Base-by-base conservation (phyloP, 2,797 vertebrate genomes). In the Pantherophis alleghaniensis region DNA sequence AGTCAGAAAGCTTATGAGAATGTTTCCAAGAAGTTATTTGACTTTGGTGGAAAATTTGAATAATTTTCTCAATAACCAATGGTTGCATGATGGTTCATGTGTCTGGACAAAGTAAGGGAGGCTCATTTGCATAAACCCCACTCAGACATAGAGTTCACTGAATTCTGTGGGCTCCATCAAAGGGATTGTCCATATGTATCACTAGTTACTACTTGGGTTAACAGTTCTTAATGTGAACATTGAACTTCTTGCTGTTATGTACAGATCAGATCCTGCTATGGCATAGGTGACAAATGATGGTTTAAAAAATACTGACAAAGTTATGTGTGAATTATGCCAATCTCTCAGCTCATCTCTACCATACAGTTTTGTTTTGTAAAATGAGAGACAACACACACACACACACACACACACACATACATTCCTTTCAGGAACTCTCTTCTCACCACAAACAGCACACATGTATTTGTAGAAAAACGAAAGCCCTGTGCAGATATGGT, bases 11-110 rank as follows among this genome's bases (percentile, higher is more conserved):
- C 74, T 22, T 63, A 63, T 3, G 0, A 47, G 51, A 61, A 57
- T 86, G 51, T 95, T 88, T 69, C 37, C 61, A 92, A 56, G 56
- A 11, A 61, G 12, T 92, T 55, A 91, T 56, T 93, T 94, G 91
- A 16, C 2, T 42, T 47, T 28, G 2, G 26, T 24, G 22, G 60
- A 28, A 9, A 20, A 3, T 16, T 28, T 55, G 47, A 10, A 32
- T 69, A 37, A 5, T 12, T 12, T 47, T 26, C 13, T 37, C 18
- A 53, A 14, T 61, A 32, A 69, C 11, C 13, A 24, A 69, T 51
- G 14, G 60, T 2, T 86, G 42, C 86, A 4, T 61, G 26, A 7
- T 47, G 12, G 3, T 42, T 61, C 32, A 53, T 2, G 53, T 90
- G n/a, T 24, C 4, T 24, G 13, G 9, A n/a, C 7, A 18, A 32